Percentiles rank a stretch among this genome's conserved stretches.
These are phyloP conservation scores for Platalea minor DNA, from an alignment of 2,797 vertebrate genomes.

Conservation along the genomic window DNA sequence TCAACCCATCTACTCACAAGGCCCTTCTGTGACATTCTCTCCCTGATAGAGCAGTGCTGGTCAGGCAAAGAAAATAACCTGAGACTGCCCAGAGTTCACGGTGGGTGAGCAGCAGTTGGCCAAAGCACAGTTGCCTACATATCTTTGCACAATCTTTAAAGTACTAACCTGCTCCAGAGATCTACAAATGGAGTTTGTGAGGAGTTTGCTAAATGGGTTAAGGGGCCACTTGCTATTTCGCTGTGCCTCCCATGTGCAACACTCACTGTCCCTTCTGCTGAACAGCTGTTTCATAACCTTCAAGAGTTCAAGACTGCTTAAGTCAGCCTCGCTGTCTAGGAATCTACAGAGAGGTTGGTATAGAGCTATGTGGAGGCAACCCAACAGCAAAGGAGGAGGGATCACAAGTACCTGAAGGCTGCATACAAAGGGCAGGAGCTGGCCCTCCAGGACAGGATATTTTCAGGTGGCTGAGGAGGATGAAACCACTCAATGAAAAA, in stretches of 20 bases:
- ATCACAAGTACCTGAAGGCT: accelerated
- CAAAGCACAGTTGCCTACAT: not conserved
- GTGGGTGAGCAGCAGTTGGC: not conserved
- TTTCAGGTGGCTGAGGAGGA: not conserved
- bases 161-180: not conserved
- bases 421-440: not conserved
- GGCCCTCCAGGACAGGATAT: not conserved
- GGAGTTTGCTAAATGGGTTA: not conserved
- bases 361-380: not conserved
- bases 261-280: not conserved
- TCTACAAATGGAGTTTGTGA: not conserved
- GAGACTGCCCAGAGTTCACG: not conserved
- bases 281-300: not conserved
- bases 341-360: not conserved
- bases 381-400: not conserved
- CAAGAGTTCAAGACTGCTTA: not conserved
- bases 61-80: not conserved
- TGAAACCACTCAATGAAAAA: not conserved
- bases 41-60: not conserved
- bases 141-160: not conserved
- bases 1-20: not conserved
- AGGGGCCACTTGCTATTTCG: not conserved
- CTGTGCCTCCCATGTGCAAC: not conserved
- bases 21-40: no score
- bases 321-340: not conserved